Conservation (phyloP, 2,888 invertebrate genomes). For the Drosophila emarginata region DNA sequence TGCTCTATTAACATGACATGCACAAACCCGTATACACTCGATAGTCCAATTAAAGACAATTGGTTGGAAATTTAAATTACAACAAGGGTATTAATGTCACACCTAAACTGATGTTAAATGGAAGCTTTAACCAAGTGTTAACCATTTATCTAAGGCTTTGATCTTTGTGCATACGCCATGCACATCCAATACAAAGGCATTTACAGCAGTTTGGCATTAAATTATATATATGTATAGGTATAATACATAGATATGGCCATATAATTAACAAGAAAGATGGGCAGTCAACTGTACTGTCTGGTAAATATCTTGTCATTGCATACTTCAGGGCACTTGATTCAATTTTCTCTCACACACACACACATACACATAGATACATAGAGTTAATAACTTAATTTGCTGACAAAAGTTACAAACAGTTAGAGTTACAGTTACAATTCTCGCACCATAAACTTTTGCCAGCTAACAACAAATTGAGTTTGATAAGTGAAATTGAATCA, state of each 20-base stretch:
- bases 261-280: constrained; percentile 3
- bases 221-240: neutral
- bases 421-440: neutral
- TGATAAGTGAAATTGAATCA: constrained; percentile 13
- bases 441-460: neutral
- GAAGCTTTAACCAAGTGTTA: neutral
- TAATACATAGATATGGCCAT: neutral
- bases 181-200: no score
- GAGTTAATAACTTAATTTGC: constrained; percentile 42
- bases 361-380: neutral
- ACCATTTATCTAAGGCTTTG: neutral
- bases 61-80: neutral
- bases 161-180: neutral
- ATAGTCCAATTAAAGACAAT: constrained; percentile 2
- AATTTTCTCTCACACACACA: constrained; percentile 33
- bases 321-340: constrained; percentile 54
- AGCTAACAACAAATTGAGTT: neutral
- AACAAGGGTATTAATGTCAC: neutral
- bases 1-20: neutral
- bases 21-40: neutral
- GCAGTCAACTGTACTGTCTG: constrained; percentile 25
- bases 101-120: neutral
- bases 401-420: constrained; percentile 36
- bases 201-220: neutral
- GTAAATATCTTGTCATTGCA: constrained; percentile 43